Percentiles rank a stretch among this genome's conserved stretches.
Evolutionary conservation across 2,113 vertebrate genomes (phyloP).

Genomic region (Acrocephalus arundinaceus): DNA sequence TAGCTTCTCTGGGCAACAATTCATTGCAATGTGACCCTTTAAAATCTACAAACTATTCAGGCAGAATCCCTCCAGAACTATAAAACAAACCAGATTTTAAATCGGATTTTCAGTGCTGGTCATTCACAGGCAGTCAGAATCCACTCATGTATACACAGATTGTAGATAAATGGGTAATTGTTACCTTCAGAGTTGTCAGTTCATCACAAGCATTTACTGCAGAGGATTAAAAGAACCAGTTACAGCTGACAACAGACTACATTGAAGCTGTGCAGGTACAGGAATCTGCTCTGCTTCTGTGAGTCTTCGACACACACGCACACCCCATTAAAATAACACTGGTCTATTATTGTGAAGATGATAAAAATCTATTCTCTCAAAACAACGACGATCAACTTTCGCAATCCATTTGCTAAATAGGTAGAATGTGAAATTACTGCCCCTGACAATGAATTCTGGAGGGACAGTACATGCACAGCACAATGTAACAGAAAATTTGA

Average conservation of each 20-base stretch:
- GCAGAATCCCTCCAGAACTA: background rate
- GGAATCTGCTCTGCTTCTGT: background rate
- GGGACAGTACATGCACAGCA: background rate
- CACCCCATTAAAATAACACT: background rate
- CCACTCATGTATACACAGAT: background rate
- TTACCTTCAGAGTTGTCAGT: constrained; percentile 5
- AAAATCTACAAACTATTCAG: background rate
- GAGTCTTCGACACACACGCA: background rate
- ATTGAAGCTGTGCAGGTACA: background rate
- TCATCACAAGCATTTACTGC: constrained; percentile 25
- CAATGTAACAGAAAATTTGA: background rate
- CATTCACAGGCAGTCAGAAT: background rate
- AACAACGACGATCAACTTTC: constrained; percentile 26
- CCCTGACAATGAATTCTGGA: constrained; percentile 12
- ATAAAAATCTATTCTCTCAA: background rate
- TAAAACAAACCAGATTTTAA: background rate
- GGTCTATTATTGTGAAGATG: background rate
- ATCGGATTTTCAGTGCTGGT: background rate
- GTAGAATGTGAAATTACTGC: constrained; percentile 28
- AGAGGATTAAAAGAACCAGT: constrained; percentile 12
- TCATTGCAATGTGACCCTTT: background rate
- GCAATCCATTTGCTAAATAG: constrained; percentile 7
- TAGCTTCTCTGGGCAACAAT: background rate
- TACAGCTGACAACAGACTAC: constrained; percentile 14
- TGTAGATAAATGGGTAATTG: constrained; percentile 30